Percentiles rank a stretch among this genome's conserved stretches.
These are phyloP conservation scores for Eupithecia abbreviata DNA, from an alignment of 2,888 invertebrate species.

Conservation along the genomic window DNA sequence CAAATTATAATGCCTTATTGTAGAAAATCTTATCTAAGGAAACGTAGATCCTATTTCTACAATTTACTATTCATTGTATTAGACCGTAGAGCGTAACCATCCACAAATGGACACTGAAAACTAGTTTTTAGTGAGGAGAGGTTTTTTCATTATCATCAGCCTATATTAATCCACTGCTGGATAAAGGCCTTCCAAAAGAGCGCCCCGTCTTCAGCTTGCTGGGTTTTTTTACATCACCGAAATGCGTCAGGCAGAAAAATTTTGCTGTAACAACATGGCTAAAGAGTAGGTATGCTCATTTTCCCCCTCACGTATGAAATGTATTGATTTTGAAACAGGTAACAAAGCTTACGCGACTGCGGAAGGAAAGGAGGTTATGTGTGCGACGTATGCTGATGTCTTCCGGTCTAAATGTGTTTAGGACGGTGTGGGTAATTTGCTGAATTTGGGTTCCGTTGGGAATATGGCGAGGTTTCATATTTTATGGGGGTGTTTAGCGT, in stretches of 20 bases:
- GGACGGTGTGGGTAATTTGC: constrained; percentile 14
- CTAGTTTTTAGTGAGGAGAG: background rate
- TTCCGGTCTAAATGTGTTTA: constrained; percentile 24
- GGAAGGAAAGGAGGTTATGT: constrained; percentile 37
- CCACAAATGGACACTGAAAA: background rate
- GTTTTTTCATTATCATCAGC: background rate
- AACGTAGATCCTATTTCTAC: background rate
- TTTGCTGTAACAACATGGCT: background rate
- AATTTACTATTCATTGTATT: background rate
- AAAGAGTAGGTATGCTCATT: constrained; percentile 8
- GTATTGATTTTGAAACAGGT: constrained; percentile 36
- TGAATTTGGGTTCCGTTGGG: constrained; percentile 1
- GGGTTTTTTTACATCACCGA: background rate
- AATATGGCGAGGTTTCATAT: background rate
- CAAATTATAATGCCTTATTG: background rate
- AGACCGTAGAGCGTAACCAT: background rate
- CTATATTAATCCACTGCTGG: background rate
- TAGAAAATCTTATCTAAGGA: background rate
- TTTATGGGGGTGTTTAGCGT: background rate
- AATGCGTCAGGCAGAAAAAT: background rate
- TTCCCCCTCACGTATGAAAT: constrained; percentile 24
- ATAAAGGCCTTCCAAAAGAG: background rate
- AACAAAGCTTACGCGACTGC: constrained; percentile 35
- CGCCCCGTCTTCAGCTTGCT: background rate
- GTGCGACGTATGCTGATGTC: constrained; percentile 25